phyloP scores from a whole-genome alignment of 2,113 vertebrate species.

The Azemiops feae region DNA sequence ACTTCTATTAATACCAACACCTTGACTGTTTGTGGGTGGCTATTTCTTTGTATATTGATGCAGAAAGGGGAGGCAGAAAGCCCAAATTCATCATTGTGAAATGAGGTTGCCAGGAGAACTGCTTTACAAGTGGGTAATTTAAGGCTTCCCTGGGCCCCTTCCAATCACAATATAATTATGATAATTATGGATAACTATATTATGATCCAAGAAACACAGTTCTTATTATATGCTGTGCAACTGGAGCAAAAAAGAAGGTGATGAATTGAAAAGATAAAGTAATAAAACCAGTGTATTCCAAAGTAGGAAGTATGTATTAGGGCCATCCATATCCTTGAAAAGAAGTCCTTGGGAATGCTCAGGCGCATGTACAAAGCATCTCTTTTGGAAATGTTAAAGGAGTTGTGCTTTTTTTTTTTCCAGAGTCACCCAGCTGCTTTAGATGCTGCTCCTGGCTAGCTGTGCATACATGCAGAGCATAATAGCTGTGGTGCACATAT shows the following conservation, averaged over 20 bases:
- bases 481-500: background rate
- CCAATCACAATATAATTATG: constrained; percentile 5
- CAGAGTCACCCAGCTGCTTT: background rate
- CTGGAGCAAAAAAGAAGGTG: constrained; percentile 20
- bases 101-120: constrained; percentile 31
- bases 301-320: background rate
- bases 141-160: constrained; percentile 55
- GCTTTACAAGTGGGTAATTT: constrained; percentile 53
- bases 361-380: background rate
- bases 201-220: background rate
- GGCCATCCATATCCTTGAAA: background rate
- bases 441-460: background rate
- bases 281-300: constrained; percentile 1
- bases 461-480: background rate
- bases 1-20: constrained; percentile 3
- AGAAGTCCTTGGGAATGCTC: background rate
- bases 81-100: constrained; percentile 1
- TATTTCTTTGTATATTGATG: constrained; percentile 11
- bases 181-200: constrained; percentile 34
- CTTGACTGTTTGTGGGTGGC: constrained; percentile 1
- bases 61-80: constrained; percentile 10
- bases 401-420: background rate
- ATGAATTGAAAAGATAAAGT: constrained; percentile 4
- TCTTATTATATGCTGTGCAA: constrained; percentile 11
- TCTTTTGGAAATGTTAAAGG: background rate